phyloP scores from a whole-genome alignment of 2,113 vertebrate species.

The Candoia aspera region DNA sequence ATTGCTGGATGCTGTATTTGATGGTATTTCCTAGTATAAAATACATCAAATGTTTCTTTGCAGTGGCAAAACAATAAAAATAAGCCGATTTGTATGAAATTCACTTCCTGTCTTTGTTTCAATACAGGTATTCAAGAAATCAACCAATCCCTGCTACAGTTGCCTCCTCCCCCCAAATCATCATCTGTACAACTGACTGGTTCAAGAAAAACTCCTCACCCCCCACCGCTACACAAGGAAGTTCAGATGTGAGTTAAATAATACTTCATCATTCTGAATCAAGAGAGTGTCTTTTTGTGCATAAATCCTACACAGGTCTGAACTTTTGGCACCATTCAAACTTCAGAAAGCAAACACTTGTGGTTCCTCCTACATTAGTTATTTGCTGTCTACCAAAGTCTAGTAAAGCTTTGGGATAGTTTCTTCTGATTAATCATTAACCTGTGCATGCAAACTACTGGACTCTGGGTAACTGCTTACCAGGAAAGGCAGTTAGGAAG shows the following conservation, averaged over 20 bases:
- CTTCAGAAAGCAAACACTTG: neutral
- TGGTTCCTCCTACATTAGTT: neutral
- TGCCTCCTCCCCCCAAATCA: neutral
- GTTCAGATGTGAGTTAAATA: neutral
- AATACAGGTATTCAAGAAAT: neutral
- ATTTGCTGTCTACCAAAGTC: neutral
- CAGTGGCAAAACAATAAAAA: neutral
- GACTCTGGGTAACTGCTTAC: neutral
- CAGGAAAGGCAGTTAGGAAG: neutral
- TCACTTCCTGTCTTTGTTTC: neutral
- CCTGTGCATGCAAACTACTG: neutral
- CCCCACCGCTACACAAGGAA: neutral
- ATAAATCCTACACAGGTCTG: neutral
- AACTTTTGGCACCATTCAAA: neutral
- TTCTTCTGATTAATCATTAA: conserved; percentile 8
- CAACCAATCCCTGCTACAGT: neutral
- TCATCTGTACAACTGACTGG: neutral
- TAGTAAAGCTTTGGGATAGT: neutral
- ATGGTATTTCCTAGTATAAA: neutral
- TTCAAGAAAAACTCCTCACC: neutral
- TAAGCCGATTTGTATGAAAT: neutral
- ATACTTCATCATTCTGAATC: neutral
- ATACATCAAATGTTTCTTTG: neutral
- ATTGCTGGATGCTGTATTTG: neutral
- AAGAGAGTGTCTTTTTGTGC: neutral